Conservation (phyloP, 2,888 invertebrate genomes). For the Eristalinus sepulchralis region DNA sequence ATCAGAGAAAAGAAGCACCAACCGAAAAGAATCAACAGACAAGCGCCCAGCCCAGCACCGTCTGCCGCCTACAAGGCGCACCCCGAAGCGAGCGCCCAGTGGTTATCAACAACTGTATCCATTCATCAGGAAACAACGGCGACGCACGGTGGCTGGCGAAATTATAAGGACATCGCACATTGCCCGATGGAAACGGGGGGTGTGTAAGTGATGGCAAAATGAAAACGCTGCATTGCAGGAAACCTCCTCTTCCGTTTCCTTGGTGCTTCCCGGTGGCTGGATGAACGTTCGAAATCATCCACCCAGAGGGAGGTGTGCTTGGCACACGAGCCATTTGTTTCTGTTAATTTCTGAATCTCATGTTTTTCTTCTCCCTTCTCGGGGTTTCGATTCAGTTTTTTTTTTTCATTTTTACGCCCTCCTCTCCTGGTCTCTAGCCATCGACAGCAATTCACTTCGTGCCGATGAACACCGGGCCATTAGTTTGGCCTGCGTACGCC, state of each 20-base stretch:
- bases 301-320: conserved; percentile 9
- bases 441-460: conserved; percentile 26
- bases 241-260: background rate
- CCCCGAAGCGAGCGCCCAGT: background rate
- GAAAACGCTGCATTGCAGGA: conserved; percentile 62
- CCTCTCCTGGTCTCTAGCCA: background rate
- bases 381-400: background rate
- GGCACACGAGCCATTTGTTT: conserved; percentile 9
- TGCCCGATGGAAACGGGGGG: background rate
- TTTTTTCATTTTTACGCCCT: background rate
- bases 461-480: conserved; percentile 13
- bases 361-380: background rate
- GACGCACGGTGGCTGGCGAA: conserved; percentile 16
- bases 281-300: conserved; percentile 33
- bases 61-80: conserved; percentile 17
- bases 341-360: conserved; percentile 37
- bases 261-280: background rate
- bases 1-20: conserved; percentile 17
- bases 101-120: conserved; percentile 13
- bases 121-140: conserved; percentile 19
- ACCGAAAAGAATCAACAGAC: background rate
- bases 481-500: background rate
- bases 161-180: conserved; percentile 40
- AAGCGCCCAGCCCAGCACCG: conserved; percentile 3
- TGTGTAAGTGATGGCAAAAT: conserved; percentile 25